Base-by-base conservation (phyloP, 2,888 invertebrate genomes). In the Neoscelio sp. region DNA sequence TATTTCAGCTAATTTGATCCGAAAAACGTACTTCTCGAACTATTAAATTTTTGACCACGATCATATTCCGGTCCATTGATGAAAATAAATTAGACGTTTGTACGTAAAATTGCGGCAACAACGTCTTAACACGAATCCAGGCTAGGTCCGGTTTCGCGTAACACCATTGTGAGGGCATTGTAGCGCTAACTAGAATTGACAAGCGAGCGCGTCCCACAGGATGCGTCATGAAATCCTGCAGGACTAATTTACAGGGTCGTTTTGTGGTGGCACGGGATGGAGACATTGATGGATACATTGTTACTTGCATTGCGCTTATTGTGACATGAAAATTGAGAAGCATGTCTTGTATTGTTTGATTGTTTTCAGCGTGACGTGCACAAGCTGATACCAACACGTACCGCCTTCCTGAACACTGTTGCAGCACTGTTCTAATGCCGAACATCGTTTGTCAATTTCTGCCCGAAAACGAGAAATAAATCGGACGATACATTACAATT, bases 211-310 rank as follows among this genome's bases (percentile, higher is more conserved):
- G 83, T 85, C 86, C 85, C 85, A 83, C 85, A 84, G 86, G 85
- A 87, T 85, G 83, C 85, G 83, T 84, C 85, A 86, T 80, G 83
- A 82, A 85, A 88, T 83, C 84, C 85, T 77, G 82, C 80, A 84
- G 85, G 86, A 87, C 88, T 89, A 90, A 89, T 89, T 89, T 89
- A 88, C 85, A 73, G 84, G 83, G 74, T 73, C 46, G 54, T 44
- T 65, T 60, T 70, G 77, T 44, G 42, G 60, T 62, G 79, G 84
- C 82, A 81, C 83, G 79, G 85, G 73, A 83, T 85, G 60, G 74
- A 83, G 83, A 87, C 87, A 86, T 88, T 87, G 88, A 89, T 87
- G 87, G 85, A 85, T 86, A 86, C 87, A 88, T 89, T 87, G 88
- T 87, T 85, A 85, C 82, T 75, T 56, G 80, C 82, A 84, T 85